These are phyloP conservation scores for Lithodes maja DNA, from an alignment of 2,888 invertebrate genomes.

Conservation along the genomic window DNA sequence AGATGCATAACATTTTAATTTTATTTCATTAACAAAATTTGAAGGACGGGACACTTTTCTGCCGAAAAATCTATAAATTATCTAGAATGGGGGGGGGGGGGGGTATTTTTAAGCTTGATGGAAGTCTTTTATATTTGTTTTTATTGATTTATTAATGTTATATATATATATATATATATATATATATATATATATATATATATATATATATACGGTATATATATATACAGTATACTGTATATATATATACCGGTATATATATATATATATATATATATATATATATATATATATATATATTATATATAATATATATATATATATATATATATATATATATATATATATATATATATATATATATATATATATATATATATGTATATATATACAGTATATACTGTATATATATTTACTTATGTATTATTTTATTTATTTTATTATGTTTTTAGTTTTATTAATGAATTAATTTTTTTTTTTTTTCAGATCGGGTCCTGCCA, in stretches of 20 bases:
- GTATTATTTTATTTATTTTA: background rate
- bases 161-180: slow-evolving; percentile 2
- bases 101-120: too few relatives aligned
- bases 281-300: background rate
- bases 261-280: background rate
- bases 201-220: background rate
- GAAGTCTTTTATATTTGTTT: too few relatives aligned
- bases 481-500: background rate
- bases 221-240: background rate
- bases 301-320: background rate
- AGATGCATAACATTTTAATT: background rate
- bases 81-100: too few relatives aligned
- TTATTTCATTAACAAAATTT: background rate
- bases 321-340: too few relatives aligned
- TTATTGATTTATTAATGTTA: too few relatives aligned
- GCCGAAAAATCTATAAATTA: too few relatives aligned
- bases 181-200: slow-evolving; percentile 2
- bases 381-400: too few relatives aligned
- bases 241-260: background rate
- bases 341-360: too few relatives aligned
- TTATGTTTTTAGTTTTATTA: background rate
- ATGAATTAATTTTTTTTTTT: background rate
- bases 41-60: background rate
- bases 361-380: too few relatives aligned
- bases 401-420: too few relatives aligned